Conservation (phyloP, 1,140 invertebrate species). For the Chelonus insularis region DNA sequence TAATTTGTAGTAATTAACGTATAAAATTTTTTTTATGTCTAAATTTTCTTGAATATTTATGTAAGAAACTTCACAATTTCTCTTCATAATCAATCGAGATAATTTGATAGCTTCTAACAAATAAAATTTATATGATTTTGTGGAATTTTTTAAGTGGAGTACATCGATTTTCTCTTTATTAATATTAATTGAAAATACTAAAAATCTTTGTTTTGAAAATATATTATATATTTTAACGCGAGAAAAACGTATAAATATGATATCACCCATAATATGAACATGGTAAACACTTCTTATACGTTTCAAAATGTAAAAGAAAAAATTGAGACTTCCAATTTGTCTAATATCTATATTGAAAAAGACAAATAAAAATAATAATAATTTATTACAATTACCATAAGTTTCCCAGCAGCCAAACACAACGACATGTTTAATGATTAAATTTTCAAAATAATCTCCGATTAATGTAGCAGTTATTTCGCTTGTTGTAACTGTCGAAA, state of each 20-base stretch:
- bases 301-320: too few relatives aligned
- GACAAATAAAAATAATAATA: background rate
- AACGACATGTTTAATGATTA: constrained; percentile 16
- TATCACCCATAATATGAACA: too few relatives aligned
- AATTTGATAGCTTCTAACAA: constrained; percentile 19
- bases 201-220: too few relatives aligned
- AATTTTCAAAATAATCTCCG: constrained; percentile 16
- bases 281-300: too few relatives aligned
- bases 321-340: too few relatives aligned
- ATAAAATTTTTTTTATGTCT: constrained; percentile 31
- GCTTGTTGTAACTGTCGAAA: background rate
- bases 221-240: too few relatives aligned
- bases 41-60: constrained; percentile 28
- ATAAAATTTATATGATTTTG: too few relatives aligned
- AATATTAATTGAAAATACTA: too few relatives aligned
- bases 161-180: too few relatives aligned
- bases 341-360: background rate
- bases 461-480: constrained; percentile 7
- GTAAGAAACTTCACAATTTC: constrained; percentile 17
- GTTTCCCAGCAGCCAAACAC: constrained; percentile 27
- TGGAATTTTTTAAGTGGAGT: too few relatives aligned
- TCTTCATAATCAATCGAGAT: constrained; percentile 17
- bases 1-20: constrained; percentile 36
- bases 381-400: constrained; percentile 17
- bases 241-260: too few relatives aligned